Evolutionary conservation across 1,140 invertebrate genomes (phyloP).

Genomic region (Kradibia gibbosae): DNA sequence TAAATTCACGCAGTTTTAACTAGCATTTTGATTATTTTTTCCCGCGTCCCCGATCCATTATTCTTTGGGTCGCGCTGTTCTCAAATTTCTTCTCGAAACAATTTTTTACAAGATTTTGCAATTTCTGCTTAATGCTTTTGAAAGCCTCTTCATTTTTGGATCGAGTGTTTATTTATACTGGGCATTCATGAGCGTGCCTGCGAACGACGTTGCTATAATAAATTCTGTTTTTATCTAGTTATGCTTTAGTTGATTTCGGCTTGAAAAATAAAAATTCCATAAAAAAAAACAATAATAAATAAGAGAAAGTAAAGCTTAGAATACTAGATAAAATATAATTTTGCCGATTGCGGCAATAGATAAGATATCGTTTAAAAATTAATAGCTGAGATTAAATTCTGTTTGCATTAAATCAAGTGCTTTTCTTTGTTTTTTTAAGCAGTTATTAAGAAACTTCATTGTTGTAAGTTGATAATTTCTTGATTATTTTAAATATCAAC

Average conservation of each 20-base stretch:
- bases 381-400: background rate
- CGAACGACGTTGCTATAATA: background rate
- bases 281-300: background rate
- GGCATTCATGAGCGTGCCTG: background rate
- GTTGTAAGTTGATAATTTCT: background rate
- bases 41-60: background rate
- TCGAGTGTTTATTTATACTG: background rate
- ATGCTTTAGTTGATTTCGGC: background rate
- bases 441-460: constrained; percentile 7
- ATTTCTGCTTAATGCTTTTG: background rate
- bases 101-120: background rate
- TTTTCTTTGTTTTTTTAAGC: background rate
- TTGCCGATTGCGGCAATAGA: background rate
- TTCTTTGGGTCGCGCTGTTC: background rate
- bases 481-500: background rate
- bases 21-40: constrained; percentile 22
- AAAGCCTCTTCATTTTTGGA: background rate
- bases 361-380: constrained; percentile 1
- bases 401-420: background rate
- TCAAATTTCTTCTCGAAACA: too few relatives aligned
- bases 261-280: background rate
- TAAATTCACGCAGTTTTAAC: background rate
- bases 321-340: background rate
- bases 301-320: background rate
- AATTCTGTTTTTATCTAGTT: background rate